Evolutionary conservation across 2,888 invertebrate genomes (phyloP), one percentile per base, ranked within the genome.

Genomic region (Hydroisotoma schaefferi): DNA sequence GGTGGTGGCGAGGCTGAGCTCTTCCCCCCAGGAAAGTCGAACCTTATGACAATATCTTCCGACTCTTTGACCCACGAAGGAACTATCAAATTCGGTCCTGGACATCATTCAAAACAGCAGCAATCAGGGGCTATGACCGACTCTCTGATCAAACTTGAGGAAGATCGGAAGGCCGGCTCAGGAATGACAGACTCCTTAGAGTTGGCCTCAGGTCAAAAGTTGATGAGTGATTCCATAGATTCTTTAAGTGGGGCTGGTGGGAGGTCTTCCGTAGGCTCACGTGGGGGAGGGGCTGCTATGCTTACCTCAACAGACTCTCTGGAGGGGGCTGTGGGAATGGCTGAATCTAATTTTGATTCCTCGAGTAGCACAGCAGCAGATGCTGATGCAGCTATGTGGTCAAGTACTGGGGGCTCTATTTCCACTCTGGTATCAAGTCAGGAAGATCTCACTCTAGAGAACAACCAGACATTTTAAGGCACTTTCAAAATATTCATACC

Each of bases 311-410:
- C 80, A 48, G 82, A 82, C 73, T 81, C 81, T 2, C 73, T 81
- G 18, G 81, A 81, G 67, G 68, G 67, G 1, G 58, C 58, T 38
- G 20, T 53, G 4, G 63, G 63, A 6, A 28, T 28, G 25, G 59
- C 51, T 12, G 61, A 63, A 38, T 59, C 59, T 6, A 60, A 60
- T 18, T 57, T 64, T 18, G 67, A 67, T 18, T 60, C 69, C 3
- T 57, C 47, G 8, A 65, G 69, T 3, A 68, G 68, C 47, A 68
- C 68, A 2, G 62, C 61, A 5, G 68, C 87, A 0, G 89, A 90
- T 74, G 90, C 90, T 0, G 89, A 90, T 74, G 90, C 90, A 0
- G 84, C 88, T 38, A 88, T 89, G 86, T 89, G 90, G 1, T 88
- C 89, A 55, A 90, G 90, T 76, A 84, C 89, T 55, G 89, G 90